Conservation (phyloP, 2,797 vertebrate genomes). For the Myripristis jacobus region DNA sequence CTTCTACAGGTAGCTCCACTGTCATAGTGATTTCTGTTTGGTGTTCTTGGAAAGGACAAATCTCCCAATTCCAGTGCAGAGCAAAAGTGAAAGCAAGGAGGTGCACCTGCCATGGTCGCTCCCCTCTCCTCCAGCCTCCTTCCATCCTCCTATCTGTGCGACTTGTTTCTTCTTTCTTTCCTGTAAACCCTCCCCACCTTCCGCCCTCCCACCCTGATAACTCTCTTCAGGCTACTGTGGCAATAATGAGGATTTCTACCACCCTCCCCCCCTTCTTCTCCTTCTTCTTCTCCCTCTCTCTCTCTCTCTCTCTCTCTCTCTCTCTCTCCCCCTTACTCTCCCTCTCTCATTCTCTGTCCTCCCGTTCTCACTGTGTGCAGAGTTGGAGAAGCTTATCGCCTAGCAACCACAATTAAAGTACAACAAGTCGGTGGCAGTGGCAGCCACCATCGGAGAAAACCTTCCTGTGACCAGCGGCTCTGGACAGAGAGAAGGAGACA, state of each 20-base stretch:
- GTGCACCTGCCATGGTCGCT: slow-evolving; percentile 36
- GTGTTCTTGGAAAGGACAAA: background rate
- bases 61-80: slow-evolving; percentile 6
- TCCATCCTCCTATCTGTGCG: slow-evolving; percentile 38
- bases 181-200: slow-evolving; percentile 32
- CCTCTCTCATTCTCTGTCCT: slow-evolving; percentile 50
- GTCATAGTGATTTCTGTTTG: background rate
- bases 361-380: slow-evolving; percentile 73
- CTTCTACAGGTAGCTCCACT: background rate
- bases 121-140: slow-evolving; percentile 9
- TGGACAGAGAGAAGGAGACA: slow-evolving; percentile 41
- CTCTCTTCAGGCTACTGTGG: slow-evolving; percentile 66
- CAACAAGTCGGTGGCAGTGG: slow-evolving; percentile 83
- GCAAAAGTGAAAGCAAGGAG: slow-evolving; percentile 16
- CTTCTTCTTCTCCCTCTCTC: background rate
- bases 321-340: slow-evolving; percentile 34
- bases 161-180: slow-evolving; percentile 29
- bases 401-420: slow-evolving; percentile 89
- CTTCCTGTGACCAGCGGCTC: slow-evolving; percentile 65
- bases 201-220: slow-evolving; percentile 45
- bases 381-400: slow-evolving; percentile 87
- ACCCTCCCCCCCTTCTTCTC: slow-evolving; percentile 24
- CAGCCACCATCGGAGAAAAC: slow-evolving; percentile 72
- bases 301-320: slow-evolving; percentile 16
- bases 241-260: slow-evolving; percentile 78